These are phyloP conservation scores for Drosophila kanapiae DNA, from an alignment of 1,140 invertebrate genomes.

Conservation along the genomic window DNA sequence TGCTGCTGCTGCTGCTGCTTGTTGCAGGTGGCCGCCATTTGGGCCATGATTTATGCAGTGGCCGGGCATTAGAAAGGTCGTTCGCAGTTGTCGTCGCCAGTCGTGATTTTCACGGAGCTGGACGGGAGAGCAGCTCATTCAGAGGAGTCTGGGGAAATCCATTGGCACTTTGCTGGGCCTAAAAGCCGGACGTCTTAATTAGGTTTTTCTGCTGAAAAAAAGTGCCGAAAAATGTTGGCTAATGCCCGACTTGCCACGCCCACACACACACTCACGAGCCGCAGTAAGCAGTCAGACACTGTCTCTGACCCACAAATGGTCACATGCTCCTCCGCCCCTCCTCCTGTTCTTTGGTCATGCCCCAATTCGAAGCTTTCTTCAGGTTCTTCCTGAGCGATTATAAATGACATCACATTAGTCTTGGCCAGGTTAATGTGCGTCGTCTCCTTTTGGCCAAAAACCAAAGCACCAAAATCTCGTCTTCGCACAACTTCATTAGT, in stretches of 20 bases:
- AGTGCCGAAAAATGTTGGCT: constrained; percentile 40
- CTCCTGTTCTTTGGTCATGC: constrained; percentile 16
- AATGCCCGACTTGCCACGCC: constrained; percentile 34
- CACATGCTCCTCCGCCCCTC: constrained; percentile 2
- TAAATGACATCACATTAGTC: constrained; percentile 71
- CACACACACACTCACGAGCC: constrained; percentile 1
- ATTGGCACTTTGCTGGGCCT: constrained; percentile 25
- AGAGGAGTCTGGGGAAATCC: neutral
- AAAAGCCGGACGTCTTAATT: constrained; percentile 45
- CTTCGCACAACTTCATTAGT: constrained; percentile 67
- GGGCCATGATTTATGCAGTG: constrained; percentile 54
- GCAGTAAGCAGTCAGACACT: neutral
- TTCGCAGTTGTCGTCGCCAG: constrained; percentile 51
- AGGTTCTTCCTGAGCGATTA: constrained; percentile 42
- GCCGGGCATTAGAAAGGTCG: constrained; percentile 55
- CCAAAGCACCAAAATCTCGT: neutral
- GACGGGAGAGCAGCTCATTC: neutral
- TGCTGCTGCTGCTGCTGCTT: constrained; percentile 12
- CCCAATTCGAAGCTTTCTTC: constrained; percentile 58
- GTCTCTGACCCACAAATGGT: constrained; percentile 42
- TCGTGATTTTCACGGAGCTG: constrained; percentile 30
- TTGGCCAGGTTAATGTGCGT: constrained; percentile 76
- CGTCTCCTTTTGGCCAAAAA: constrained; percentile 46
- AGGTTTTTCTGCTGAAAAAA: constrained; percentile 42
- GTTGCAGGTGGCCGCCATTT: constrained; percentile 52